Conservation (phyloP, 2,888 invertebrate species). For the Apodemia mormo region DNA sequence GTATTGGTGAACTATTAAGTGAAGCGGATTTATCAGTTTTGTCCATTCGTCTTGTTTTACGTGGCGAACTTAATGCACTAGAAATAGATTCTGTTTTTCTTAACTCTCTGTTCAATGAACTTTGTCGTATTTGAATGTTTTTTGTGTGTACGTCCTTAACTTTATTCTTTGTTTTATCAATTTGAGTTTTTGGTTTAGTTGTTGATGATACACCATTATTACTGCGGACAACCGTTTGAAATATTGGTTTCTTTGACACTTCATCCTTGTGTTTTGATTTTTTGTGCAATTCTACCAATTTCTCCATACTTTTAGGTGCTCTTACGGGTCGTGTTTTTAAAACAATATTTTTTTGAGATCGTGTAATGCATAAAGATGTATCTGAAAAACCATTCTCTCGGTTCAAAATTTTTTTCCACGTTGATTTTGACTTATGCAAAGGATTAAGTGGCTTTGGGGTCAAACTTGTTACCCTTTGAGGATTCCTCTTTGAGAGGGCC, state of each 20-base stretch:
- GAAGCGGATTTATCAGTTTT: constrained; percentile 73
- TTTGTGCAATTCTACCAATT: constrained; percentile 51
- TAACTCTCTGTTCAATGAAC: constrained; percentile 66
- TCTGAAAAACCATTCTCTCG: constrained; percentile 61
- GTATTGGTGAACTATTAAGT: constrained; percentile 71
- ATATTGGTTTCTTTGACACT: constrained; percentile 64
- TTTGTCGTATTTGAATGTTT: constrained; percentile 65
- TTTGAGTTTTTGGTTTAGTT: constrained; percentile 51
- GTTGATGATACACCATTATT: constrained; percentile 57
- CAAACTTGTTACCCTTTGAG: constrained; percentile 55
- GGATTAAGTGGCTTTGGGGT: constrained; percentile 54
- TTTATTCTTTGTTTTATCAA: constrained; percentile 61
- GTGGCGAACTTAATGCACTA: constrained; percentile 67
- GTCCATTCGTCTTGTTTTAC: constrained; percentile 72
- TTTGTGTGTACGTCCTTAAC: constrained; percentile 62
- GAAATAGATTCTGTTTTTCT: constrained; percentile 62
- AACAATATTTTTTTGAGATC: constrained; percentile 56
- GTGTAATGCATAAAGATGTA: constrained; percentile 55
- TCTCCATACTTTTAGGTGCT: constrained; percentile 64
- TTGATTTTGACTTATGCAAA: constrained; percentile 48
- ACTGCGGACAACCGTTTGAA: constrained; percentile 71
- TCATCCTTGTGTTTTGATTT: constrained; percentile 61
- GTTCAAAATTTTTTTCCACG: constrained; percentile 66
- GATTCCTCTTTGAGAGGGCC: constrained; percentile 68
- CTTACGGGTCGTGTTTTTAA: constrained; percentile 64